Conservation (phyloP, 2,113 vertebrate species). For the Psephotus haematonotus region DNA sequence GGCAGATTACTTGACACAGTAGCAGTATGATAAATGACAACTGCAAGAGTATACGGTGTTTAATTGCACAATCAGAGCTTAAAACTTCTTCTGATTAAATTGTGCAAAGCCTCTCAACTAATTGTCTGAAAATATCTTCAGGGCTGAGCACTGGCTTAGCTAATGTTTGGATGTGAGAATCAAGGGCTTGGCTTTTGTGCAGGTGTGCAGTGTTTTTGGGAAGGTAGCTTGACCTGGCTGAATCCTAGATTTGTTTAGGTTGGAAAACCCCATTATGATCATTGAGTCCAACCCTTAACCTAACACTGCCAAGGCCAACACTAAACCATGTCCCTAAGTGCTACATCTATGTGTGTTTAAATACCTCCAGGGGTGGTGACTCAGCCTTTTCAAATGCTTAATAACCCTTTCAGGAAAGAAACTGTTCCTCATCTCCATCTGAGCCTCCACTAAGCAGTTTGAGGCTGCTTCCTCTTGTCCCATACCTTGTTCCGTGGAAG, state of each 20-base stretch:
- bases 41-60: constrained; percentile 12
- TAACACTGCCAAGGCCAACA: neutral
- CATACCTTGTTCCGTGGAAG: neutral
- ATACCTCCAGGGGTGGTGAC: neutral
- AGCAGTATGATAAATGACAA: constrained; percentile 38
- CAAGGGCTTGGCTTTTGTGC: neutral
- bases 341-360: neutral
- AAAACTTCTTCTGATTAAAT: constrained; percentile 54
- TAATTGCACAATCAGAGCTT: constrained; percentile 50
- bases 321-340: neutral
- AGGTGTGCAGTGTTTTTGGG: neutral
- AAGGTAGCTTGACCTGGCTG: neutral
- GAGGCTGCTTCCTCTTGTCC: neutral
- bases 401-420: neutral
- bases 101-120: constrained; percentile 24
- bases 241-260: neutral
- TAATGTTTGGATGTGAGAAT: neutral
- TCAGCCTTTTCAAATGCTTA: neutral
- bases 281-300: neutral
- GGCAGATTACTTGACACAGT: neutral
- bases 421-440: neutral
- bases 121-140: constrained; percentile 26
- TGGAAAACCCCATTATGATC: neutral
- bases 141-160: constrained; percentile 3
- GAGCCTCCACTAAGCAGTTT: neutral